These are phyloP conservation scores for Habrosyne pyritoides DNA, from an alignment of 2,888 invertebrate species.

Conservation along the genomic window DNA sequence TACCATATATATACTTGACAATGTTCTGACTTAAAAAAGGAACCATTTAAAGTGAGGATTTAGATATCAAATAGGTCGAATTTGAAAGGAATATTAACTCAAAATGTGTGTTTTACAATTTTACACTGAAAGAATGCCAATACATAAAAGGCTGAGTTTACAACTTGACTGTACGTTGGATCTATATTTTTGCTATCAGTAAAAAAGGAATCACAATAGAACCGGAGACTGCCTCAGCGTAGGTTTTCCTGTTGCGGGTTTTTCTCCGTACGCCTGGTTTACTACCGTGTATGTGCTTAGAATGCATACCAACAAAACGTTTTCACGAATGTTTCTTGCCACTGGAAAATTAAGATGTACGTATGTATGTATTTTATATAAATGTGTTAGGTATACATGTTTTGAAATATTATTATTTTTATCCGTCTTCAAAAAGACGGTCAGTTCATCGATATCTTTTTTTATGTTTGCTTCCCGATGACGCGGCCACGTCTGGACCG, in stretches of 20 bases:
- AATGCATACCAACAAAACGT: slow-evolving; percentile 1
- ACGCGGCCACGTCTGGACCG: too few species aligned
- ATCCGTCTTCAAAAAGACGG: too few species aligned
- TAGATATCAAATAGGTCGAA: too few species aligned
- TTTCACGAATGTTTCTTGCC: not conserved
- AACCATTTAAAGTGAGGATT: too few species aligned
- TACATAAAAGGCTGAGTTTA: not conserved
- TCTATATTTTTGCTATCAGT: not conserved
- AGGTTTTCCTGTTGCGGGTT: slow-evolving; percentile 5
- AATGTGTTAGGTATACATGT: too few species aligned
- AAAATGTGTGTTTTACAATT: not conserved
- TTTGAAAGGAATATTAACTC: too few species aligned
- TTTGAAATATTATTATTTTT: too few species aligned
- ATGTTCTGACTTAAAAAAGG: too few species aligned
- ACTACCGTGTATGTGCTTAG: slow-evolving; percentile 1
- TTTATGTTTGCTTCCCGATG: too few species aligned
- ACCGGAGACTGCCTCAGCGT: not conserved
- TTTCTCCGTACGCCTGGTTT: slow-evolving; percentile 4
- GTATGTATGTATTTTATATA: too few species aligned
- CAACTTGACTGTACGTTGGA: not conserved
- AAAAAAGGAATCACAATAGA: slow-evolving; percentile 3
- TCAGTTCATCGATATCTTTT: too few species aligned
- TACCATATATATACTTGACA: too few species aligned
- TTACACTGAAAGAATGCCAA: not conserved
- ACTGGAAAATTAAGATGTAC: not conserved